phyloP scores from a whole-genome alignment of 2,888 invertebrate genomes.

The Synanthedon andrenaeformis region DNA sequence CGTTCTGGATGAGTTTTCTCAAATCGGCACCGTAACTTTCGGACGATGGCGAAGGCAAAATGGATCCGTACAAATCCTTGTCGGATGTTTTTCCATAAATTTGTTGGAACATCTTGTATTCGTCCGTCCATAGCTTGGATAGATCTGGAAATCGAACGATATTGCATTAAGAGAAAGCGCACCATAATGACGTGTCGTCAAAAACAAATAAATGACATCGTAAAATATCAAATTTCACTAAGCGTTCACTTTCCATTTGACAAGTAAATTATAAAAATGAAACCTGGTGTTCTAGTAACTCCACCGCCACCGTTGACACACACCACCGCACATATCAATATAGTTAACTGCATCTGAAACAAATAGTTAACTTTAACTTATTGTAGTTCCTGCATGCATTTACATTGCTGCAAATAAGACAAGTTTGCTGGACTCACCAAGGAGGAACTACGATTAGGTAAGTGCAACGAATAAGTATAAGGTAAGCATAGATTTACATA shows the following conservation, averaged over 20 bases:
- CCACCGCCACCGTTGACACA: constrained; percentile 33
- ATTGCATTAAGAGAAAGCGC: neutral
- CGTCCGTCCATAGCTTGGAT: constrained; percentile 54
- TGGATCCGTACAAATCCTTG: constrained; percentile 42
- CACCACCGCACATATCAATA: constrained; percentile 14
- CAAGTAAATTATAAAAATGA: neutral
- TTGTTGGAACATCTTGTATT: constrained; percentile 52
- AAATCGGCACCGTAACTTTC: constrained; percentile 15
- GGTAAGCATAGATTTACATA: too few species aligned
- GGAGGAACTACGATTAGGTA: too few species aligned
- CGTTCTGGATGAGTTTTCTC: constrained; percentile 15
- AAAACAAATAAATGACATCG: neutral
- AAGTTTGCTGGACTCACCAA: too few species aligned
- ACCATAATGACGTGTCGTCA: neutral
- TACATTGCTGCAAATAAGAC: too few species aligned
- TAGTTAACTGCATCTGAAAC: constrained; percentile 33
- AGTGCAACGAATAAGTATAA: too few species aligned
- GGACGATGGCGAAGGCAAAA: constrained; percentile 32
- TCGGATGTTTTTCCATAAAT: constrained; percentile 58
- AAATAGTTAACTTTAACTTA: too few species aligned
- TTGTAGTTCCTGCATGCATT: too few species aligned
- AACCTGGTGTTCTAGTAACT: constrained; percentile 40
- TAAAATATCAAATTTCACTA: neutral
- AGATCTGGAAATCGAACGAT: constrained; percentile 28
- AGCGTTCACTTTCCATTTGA: neutral